phyloP scores from a whole-genome alignment of 2,888 invertebrate genomes.

The Acanthosoma haemorrhoidale region DNA sequence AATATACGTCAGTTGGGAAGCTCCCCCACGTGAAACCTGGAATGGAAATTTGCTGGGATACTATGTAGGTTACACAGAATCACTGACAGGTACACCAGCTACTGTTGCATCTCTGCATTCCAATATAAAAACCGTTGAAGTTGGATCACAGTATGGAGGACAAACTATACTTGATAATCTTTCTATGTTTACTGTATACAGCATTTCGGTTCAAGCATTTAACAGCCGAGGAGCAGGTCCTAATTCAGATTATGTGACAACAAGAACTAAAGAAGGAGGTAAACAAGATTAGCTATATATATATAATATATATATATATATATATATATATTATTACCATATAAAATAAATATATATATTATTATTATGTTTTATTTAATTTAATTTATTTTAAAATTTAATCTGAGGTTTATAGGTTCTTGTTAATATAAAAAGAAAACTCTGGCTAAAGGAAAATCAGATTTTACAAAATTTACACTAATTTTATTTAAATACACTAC shows the following conservation, averaged over 20 bases:
- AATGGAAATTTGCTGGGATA: slow-evolving; percentile 82
- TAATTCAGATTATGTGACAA: slow-evolving; percentile 70
- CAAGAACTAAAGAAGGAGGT: slow-evolving; percentile 80
- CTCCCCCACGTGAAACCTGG: slow-evolving; percentile 79
- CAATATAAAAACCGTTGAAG: slow-evolving; percentile 69
- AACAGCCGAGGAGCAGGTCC: slow-evolving; percentile 83
- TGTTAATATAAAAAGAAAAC: too few relatives aligned
- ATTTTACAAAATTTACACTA: too few relatives aligned
- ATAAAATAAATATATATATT: too few relatives aligned
- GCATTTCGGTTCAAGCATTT: slow-evolving; percentile 79
- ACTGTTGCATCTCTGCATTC: slow-evolving; percentile 49
- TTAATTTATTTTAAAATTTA: too few relatives aligned
- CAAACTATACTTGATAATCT: slow-evolving; percentile 64
- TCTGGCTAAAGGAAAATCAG: too few relatives aligned
- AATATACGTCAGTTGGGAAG: slow-evolving; percentile 78
- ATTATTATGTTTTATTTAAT: too few relatives aligned
- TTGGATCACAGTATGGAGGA: slow-evolving; percentile 59
- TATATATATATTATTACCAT: too few relatives aligned
- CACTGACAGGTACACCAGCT: slow-evolving; percentile 45
- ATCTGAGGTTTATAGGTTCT: too few relatives aligned
- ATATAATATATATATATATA: too few relatives aligned
- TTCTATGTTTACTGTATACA: slow-evolving; percentile 72
- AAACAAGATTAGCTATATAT: slow-evolving; percentile 41
- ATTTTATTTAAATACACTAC: too few relatives aligned
- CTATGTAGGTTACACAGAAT: slow-evolving; percentile 77